Evolutionary conservation across 2,888 invertebrate species (phyloP).

Genomic region (Drosophila emarginata): DNA sequence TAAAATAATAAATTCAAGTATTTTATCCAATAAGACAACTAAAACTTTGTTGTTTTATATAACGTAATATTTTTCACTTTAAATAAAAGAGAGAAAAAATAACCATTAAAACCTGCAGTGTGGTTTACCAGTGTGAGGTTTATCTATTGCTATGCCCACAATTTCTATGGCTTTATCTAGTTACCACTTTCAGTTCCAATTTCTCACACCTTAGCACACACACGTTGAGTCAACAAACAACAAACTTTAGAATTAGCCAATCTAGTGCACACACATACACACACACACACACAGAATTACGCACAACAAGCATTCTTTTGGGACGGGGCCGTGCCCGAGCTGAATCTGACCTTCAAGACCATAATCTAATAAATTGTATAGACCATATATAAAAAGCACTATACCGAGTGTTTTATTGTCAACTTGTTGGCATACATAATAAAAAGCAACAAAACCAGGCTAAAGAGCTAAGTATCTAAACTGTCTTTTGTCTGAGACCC

Average conservation of each 20-base stretch:
- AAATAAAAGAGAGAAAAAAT: too few relatives aligned
- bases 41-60: too few relatives aligned
- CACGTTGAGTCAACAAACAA: conserved; percentile 43
- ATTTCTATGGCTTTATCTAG: conserved; percentile 52
- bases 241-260: conserved; percentile 29
- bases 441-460: conserved; percentile 29
- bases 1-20: too few relatives aligned
- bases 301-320: neutral
- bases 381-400: conserved; percentile 62
- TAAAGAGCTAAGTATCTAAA: conserved; percentile 39
- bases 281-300: neutral
- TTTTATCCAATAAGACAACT: too few relatives aligned
- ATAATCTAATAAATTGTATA: conserved; percentile 74
- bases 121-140: conserved; percentile 10
- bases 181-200: conserved; percentile 61
- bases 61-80: too few relatives aligned
- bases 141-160: conserved; percentile 26
- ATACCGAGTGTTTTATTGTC: conserved; percentile 70
- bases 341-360: conserved; percentile 69
- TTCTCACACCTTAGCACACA: conserved; percentile 62
- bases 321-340: conserved; percentile 4
- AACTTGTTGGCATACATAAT: conserved; percentile 41
- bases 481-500: conserved; percentile 39
- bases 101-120: neutral
- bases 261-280: conserved; percentile 45